Base-by-base conservation (phyloP, 2,113 vertebrate species). In the Phaethornis superciliosus region DNA sequence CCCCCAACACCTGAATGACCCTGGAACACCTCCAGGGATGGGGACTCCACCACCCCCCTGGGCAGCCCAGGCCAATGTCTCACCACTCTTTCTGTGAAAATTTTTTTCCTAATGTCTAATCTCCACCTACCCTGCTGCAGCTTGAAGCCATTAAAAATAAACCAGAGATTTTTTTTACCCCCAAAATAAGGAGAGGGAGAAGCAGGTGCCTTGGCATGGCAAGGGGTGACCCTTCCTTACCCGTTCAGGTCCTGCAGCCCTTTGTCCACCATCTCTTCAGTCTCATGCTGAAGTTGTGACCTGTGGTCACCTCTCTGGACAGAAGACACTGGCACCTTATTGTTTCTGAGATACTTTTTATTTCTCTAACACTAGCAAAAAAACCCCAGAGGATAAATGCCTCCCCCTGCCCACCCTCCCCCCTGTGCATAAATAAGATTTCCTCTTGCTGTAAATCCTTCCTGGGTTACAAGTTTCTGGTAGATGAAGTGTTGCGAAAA, bases 301-400 rank as follows among this genome's bases (percentile, higher is more conserved):
- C 89, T 83, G 87, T 95, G 85, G 90, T 85, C 96, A 93, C 44
- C 78, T 79, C 78, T 79, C 86, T n/a, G 60, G 92, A 93, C 91
- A 97, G 63, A 96, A 94, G 74, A 91, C 95, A 70, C 71, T 6
- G 65, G 94, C 80, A 94, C 23, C 26, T 62, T 5, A 8, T n/a
- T 26, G 68, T 92, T 94, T 96, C 84, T 87, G 97, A 81, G 90
- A 93, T 96, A 74, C 59, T 94, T 98, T 98, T 97, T 98, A 98
- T 97, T 94, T 96, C 89, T 97, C 98, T 98, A 98, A 93, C 55
- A 89, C 97, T 97, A 98, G 96, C 96, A 97, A 97, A 97, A 97
- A 97, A 94, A 51, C 95, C 95, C 96, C 96, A 91, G 77, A 89
- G 96, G 97, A 71, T 74, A 22, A 80, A n/a, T 4, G 37, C 47